Evolutionary conservation across 2,888 invertebrate genomes (phyloP).

Genomic region (Poecilobothrus nobilitatus): DNA sequence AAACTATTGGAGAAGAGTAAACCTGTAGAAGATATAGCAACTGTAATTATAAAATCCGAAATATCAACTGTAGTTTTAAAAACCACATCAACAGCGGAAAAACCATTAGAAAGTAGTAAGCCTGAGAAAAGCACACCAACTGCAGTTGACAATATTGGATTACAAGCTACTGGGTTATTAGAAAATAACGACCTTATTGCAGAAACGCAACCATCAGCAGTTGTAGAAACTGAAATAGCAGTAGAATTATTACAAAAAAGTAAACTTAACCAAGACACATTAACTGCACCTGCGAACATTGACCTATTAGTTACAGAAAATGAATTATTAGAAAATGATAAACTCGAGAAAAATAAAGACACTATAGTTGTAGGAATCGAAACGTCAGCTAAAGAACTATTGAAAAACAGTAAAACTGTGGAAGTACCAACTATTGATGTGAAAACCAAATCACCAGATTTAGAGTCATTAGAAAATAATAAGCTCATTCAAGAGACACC

Average conservation of each 20-base stretch:
- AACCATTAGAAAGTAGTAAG: not conserved
- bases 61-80: not conserved
- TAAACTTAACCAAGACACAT: not conserved
- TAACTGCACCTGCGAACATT: too few relatives aligned
- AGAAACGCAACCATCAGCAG: constrained; percentile 8
- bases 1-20: too few relatives aligned
- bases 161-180: not conserved
- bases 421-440: too few relatives aligned
- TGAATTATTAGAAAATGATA: too few relatives aligned
- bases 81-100: not conserved
- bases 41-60: too few relatives aligned
- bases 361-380: too few relatives aligned
- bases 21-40: too few relatives aligned
- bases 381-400: too few relatives aligned
- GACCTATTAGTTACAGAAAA: too few relatives aligned
- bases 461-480: not conserved
- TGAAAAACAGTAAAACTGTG: too few relatives aligned
- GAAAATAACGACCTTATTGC: not conserved
- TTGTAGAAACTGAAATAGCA: not conserved
- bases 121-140: not conserved
- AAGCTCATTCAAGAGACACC: not conserved
- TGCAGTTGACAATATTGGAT: not conserved
- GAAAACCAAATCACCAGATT: not conserved
- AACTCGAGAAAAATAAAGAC: too few relatives aligned
- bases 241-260: not conserved